phyloP scores from a whole-genome alignment of 2,797 vertebrate species.

The Cetoscarus ocellatus region DNA sequence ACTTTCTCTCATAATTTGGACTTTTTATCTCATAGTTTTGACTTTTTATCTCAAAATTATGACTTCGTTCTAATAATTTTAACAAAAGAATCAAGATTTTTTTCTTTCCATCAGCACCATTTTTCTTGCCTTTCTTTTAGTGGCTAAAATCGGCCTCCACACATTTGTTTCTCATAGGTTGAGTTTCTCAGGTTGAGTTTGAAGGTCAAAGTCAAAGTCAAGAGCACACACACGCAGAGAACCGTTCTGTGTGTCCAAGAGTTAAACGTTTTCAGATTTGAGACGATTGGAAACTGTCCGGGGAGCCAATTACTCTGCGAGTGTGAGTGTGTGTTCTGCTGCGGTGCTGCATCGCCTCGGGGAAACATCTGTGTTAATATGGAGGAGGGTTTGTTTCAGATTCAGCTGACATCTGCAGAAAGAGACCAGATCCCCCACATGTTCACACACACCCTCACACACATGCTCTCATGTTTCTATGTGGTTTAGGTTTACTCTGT shows the following conservation, averaged over 20 bases:
- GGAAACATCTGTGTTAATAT: constrained; percentile 60
- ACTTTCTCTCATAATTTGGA: no score
- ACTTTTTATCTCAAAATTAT: no score
- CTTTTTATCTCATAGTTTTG: no score
- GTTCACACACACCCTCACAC: constrained; percentile 6
- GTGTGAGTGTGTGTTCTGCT: constrained; percentile 22
- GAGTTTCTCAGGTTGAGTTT: constrained; percentile 1
- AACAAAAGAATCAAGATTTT: no score
- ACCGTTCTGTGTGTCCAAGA: not conserved
- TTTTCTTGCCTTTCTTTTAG: no score
- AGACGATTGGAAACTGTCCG: constrained; percentile 1
- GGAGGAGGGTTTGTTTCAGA: constrained; percentile 39
- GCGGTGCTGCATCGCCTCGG: constrained; percentile 48
- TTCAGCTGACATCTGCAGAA: constrained; percentile 58
- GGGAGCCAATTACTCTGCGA: constrained; percentile 8
- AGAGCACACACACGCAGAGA: not conserved
- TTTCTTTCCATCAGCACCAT: no score
- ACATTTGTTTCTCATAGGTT: no score
- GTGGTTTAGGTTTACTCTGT: no score
- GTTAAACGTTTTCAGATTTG: constrained; percentile 30
- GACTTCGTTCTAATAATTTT: no score
- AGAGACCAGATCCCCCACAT: constrained; percentile 14
- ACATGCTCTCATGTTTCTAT: not conserved
- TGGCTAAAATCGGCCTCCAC: no score
- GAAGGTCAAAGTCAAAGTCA: constrained; percentile 37